Base-by-base conservation (phyloP, 1,140 invertebrate species). In the Drosophila fuyamai region DNA sequence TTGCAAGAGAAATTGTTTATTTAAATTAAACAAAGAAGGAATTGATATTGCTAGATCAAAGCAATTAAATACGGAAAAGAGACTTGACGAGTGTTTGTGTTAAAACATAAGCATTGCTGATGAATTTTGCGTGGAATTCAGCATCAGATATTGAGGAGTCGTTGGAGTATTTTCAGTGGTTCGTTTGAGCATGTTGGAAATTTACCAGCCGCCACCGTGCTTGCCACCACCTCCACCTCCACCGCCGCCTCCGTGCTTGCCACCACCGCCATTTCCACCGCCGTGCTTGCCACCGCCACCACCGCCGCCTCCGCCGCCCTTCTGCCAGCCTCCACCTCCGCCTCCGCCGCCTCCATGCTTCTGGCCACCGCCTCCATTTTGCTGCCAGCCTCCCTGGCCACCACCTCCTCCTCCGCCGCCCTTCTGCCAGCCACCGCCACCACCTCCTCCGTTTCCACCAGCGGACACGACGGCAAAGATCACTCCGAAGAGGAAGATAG, bases 401-500 rank as follows among this genome's bases (percentile, higher is more conserved):
- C 54, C 54, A n/a, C 54, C 54, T 1, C 40, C 40, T 32, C 29
- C 46, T 48, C 57, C 58, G 12, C 57, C 56, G 1, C 12, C 23
- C 18, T 65, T 23, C 5, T 65, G 61, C 61, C 61, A 63, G 29
- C 61, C 65, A 2, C 59, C 54, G 0, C 59, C 59, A 7, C 62
- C 56, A 0, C 23, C 47, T 32, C 65, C 65, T 4, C 65, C 65
- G 10, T 36, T 41, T 35, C 65, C 65, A 14, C 65, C 65, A 38
- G 65, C 65, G 12, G 65, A 68, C 6, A 54, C 65, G 14, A 68
- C 29, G 9, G 65, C 60, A 13, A 68, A 44, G 65, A 68, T 35
- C 32, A 68, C 60, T 51, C 65, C 65, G 14, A 68, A 66, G 60
- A 68, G 65, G 65, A 65, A 66, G 32, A 68, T 10, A 18, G 65